A percentile compares a stretch with the other conserved stretches of the same genome.
These are phyloP conservation scores for Platypus cylindrus DNA, from an alignment of 2,888 invertebrate species.

Conservation along the genomic window DNA sequence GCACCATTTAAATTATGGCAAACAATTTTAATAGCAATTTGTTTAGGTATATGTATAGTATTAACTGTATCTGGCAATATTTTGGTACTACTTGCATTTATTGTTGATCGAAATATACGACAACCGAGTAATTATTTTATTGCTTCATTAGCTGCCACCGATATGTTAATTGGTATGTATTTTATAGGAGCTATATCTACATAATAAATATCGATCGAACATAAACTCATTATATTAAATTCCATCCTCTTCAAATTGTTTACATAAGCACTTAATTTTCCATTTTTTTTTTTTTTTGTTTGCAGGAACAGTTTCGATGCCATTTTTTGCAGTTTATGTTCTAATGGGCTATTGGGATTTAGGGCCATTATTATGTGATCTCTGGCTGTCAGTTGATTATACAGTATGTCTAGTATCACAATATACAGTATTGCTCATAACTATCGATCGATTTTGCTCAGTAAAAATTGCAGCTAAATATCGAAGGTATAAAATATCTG, in stretches of 20 bases:
- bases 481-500: constrained; percentile 37
- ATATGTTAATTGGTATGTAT: constrained; percentile 80
- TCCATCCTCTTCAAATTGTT: too few species aligned
- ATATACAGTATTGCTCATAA: constrained; percentile 96
- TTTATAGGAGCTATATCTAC: too few species aligned
- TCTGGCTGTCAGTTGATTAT: constrained; percentile 98
- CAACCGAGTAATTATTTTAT: constrained; percentile 99
- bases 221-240: too few species aligned
- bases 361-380: constrained; percentile 88
- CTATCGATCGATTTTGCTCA: constrained; percentile 96
- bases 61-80: constrained; percentile 93
- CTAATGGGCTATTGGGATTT: constrained; percentile 95
- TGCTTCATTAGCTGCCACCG: constrained; percentile 93
- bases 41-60: constrained; percentile 76
- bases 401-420: constrained; percentile 98
- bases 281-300: too few species aligned
- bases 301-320: constrained; percentile 91
- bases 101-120: constrained; percentile 83
- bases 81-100: constrained; percentile 86
- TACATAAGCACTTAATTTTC: too few species aligned
- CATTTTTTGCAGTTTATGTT: constrained; percentile 96
- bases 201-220: too few species aligned
- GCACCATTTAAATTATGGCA: constrained; percentile 86
- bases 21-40: constrained; percentile 76
- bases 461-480: constrained; percentile 97